Evolutionary conservation across 64 coral and sea anemone genomes (phyloP).

Genomic region (Montipora foliosa): DNA sequence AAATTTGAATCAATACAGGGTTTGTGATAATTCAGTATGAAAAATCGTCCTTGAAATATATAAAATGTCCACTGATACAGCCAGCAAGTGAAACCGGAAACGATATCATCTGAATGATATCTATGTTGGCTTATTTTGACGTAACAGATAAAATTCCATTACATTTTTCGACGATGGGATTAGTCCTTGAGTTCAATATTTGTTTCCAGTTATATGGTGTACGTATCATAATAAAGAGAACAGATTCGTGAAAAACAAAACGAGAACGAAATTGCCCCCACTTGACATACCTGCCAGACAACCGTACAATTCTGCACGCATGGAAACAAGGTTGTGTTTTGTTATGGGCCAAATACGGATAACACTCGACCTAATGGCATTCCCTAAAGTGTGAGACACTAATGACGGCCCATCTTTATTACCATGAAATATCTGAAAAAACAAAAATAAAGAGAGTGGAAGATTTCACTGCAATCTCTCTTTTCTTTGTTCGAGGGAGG

Average conservation of each 20-base stretch:
- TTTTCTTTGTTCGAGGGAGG: too few relatives aligned
- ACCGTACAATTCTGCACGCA: constrained; percentile 74
- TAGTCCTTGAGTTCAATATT: too few relatives aligned
- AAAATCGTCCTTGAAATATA: neutral
- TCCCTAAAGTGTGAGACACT: constrained; percentile 33
- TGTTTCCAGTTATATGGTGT: too few relatives aligned
- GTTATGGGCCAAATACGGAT: constrained; percentile 64
- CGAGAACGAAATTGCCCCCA: neutral
- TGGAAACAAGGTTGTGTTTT: constrained; percentile 60
- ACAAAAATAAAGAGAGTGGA: neutral
- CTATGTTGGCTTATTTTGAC: neutral
- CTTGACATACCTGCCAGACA: constrained; percentile 52
- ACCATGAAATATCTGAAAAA: constrained; percentile 63
- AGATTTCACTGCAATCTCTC: neutral
- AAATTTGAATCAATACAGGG: neutral
- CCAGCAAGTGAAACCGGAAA: neutral
- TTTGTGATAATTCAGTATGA: neutral
- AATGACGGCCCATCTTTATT: constrained; percentile 70
- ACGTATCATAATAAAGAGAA: too few relatives aligned
- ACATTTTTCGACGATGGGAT: neutral
- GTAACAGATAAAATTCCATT: neutral
- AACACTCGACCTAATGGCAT: constrained; percentile 32
- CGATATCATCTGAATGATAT: neutral
- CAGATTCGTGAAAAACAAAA: neutral
- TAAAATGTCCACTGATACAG: neutral